Conservation (phyloP, 1,140 invertebrate genomes). For the Aphidius gifuensis region DNA sequence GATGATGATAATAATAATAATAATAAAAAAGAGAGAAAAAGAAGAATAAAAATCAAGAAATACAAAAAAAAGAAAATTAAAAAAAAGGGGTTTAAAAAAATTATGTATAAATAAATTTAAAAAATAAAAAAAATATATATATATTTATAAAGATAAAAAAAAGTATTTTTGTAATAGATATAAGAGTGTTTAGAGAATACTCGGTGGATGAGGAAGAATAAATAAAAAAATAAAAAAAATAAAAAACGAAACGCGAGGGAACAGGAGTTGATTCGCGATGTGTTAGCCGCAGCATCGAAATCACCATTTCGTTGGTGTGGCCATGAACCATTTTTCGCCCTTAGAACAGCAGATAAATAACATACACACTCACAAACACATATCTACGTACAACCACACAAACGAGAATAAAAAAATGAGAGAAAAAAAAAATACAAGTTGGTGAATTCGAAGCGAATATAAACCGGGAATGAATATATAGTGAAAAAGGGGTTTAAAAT, state of each 20-base stretch:
- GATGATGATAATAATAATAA: conserved; percentile 3
- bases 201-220: conserved; percentile 4
- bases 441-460: conserved; percentile 5
- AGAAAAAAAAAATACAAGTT: conserved; percentile 16
- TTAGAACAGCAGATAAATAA: conserved; percentile 23
- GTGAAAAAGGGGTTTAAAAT: conserved; percentile 17
- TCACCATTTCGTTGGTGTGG: conserved; percentile 32
- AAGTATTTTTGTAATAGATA: too few species aligned
- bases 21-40: conserved; percentile 12
- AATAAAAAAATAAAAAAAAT: conserved; percentile 22
- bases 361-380: too few species aligned
- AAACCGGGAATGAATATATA: conserved; percentile 29
- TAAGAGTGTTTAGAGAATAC: neutral
- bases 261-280: conserved; percentile 1
- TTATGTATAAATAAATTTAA: too few species aligned
- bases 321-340: conserved; percentile 48
- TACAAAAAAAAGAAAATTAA: neutral
- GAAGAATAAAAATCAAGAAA: conserved; percentile 9
- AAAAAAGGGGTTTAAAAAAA: too few species aligned
- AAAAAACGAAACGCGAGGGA: conserved; percentile 9
- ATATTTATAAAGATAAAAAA: too few species aligned
- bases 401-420: conserved; percentile 14
- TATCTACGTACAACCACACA: neutral
- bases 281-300: conserved; percentile 13
- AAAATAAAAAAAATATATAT: too few species aligned